Conservation (phyloP, 1,140 invertebrate genomes). For the Lepeophtheirus salmonis region DNA sequence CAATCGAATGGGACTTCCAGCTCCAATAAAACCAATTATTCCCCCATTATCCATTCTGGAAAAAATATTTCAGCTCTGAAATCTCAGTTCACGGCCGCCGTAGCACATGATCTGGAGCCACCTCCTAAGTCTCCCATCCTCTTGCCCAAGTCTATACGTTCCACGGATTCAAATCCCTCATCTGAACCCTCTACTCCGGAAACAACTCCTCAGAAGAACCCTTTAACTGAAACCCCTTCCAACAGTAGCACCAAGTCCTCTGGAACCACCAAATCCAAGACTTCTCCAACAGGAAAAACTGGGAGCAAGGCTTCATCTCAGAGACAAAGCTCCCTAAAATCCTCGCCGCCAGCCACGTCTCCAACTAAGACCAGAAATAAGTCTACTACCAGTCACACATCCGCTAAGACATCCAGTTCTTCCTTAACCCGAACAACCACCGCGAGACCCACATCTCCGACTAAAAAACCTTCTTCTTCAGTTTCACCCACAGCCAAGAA, state of each 20-base stretch:
- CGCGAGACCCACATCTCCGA: conserved; percentile 1
- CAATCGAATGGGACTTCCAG: not conserved
- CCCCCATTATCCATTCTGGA: not conserved
- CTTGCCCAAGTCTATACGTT: not conserved
- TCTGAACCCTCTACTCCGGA: not conserved
- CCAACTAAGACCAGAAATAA: not conserved
- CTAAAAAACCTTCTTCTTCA: not conserved
- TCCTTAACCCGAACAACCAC: conserved; percentile 4
- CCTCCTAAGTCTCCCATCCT: not conserved
- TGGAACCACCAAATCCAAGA: not conserved
- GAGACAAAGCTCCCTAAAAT: not conserved
- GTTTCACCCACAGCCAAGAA: not conserved
- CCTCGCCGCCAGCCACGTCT: not conserved
- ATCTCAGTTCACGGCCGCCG: not conserved
- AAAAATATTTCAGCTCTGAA: not conserved
- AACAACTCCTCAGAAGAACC: too few species aligned
- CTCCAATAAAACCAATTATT: not conserved
- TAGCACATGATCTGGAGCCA: not conserved
- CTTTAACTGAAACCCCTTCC: too few species aligned
- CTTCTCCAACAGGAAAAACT: too few species aligned
- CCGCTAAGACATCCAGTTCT: not conserved
- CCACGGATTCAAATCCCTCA: not conserved
- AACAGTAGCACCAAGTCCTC: not conserved
- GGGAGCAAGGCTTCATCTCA: too few species aligned
- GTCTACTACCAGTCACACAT: not conserved